Conservation (phyloP, 2,888 invertebrate species). For the Amblyjoppa fuscipennis region DNA sequence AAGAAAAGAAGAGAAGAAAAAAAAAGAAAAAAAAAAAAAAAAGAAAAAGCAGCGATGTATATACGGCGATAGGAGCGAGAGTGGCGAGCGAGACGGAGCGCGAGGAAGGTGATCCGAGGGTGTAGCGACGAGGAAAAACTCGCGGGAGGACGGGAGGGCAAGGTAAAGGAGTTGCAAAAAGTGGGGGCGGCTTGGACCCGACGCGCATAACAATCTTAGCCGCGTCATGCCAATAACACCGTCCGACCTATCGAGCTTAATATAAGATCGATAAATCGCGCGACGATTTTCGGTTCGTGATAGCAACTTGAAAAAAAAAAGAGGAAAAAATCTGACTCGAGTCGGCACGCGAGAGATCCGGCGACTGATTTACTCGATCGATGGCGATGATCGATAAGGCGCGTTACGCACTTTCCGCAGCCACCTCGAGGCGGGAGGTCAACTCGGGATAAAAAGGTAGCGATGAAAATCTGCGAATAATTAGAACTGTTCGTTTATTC, state of each 20-base stretch:
- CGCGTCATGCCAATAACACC: constrained; percentile 77
- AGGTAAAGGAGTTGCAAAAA: constrained; percentile 34
- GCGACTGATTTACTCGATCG: neutral
- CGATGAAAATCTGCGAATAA: neutral
- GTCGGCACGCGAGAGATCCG: constrained; percentile 9
- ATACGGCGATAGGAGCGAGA: constrained; percentile 24
- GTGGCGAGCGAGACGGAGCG: constrained; percentile 31
- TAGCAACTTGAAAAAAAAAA: constrained; percentile 1
- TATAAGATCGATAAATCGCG: constrained; percentile 62
- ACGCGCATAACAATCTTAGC: constrained; percentile 81
- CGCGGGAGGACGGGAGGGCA: constrained; percentile 21
- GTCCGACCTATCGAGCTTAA: constrained; percentile 55
- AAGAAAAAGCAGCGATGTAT: constrained; percentile 42
- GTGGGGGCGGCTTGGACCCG: constrained; percentile 72
- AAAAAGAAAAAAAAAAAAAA: constrained; percentile 73
- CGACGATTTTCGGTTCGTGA: constrained; percentile 51
- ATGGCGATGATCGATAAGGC: constrained; percentile 36
- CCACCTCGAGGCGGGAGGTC: neutral
- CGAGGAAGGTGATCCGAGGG: constrained; percentile 32
- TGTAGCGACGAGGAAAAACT: constrained; percentile 11
- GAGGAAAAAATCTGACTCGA: neutral
- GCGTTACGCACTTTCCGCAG: constrained; percentile 25
- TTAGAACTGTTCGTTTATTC: neutral
- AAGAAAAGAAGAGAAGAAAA: constrained; percentile 74
- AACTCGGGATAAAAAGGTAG: neutral